Conservation (phyloP, 2,113 vertebrate genomes). For the Saccopteryx leptura region DNA sequence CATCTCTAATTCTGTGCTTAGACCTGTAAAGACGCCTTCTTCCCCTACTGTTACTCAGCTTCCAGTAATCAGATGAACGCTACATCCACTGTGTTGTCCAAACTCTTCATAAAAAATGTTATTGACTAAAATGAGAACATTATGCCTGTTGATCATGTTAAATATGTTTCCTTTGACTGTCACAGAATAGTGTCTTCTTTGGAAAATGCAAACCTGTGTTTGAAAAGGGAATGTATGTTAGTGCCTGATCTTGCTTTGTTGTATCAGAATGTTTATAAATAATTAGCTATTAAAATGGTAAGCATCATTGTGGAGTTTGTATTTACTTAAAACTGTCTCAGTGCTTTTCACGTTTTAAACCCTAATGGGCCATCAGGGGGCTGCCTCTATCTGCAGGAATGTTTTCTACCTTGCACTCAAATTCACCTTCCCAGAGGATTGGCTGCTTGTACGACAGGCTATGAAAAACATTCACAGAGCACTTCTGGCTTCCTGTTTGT, state of each 20-base stretch:
- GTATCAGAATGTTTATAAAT: constrained; percentile 58
- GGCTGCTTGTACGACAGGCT: neutral
- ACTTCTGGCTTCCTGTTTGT: neutral
- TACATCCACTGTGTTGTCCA: neutral
- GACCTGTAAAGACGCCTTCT: neutral
- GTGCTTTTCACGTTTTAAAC: neutral
- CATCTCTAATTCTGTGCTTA: neutral
- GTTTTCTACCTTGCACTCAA: neutral
- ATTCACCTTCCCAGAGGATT: neutral
- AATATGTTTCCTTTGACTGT: neutral
- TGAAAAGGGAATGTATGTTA: constrained; percentile 24
- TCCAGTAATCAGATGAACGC: neutral
- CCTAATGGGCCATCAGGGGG: neutral
- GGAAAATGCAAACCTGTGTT: constrained; percentile 51
- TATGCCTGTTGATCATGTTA: constrained; percentile 5
- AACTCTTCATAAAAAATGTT: neutral
- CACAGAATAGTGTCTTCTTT: neutral
- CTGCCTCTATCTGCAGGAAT: neutral
- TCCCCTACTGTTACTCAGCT: neutral
- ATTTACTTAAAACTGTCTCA: neutral
- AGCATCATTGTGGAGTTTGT: neutral
- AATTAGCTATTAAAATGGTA: constrained; percentile 20
- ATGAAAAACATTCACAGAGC: neutral
- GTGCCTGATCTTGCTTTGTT: constrained; percentile 42
- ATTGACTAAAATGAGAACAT: neutral